phyloP scores from a whole-genome alignment of 1,140 invertebrate species.

The Macrotrachela quadricornifera region DNA sequence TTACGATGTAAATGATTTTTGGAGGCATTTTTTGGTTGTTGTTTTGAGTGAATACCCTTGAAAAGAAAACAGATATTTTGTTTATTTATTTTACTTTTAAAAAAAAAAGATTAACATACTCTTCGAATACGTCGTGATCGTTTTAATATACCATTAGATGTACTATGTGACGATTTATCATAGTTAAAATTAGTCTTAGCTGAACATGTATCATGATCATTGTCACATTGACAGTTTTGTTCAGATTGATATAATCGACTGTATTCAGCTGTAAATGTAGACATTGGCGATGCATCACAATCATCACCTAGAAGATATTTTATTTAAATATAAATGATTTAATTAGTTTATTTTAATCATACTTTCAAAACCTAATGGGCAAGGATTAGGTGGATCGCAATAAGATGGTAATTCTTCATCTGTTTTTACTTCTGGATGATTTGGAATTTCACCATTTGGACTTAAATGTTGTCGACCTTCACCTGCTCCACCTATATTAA shows the following conservation, averaged over 20 bases:
- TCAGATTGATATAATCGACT: constrained; percentile 73
- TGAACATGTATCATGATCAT: constrained; percentile 45
- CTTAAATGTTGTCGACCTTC: constrained; percentile 47
- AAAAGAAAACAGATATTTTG: no score
- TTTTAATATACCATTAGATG: no score
- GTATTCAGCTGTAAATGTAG: constrained; percentile 52
- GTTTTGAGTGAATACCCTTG: no score
- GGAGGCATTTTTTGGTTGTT: no score
- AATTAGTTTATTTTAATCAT: constrained; percentile 7
- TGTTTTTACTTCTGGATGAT: constrained; percentile 50
- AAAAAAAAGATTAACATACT: no score
- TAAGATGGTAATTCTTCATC: constrained; percentile 82
- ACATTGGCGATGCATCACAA: constrained; percentile 1
- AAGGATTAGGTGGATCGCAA: constrained; percentile 95
- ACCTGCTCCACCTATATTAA: constrained; percentile 51
- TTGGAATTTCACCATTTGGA: constrained; percentile 39
- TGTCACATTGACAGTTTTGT: constrained; percentile 90
- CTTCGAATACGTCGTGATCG: no score
- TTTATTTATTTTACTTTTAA: no score
- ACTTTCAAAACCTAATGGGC: constrained; percentile 46
- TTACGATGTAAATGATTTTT: no score
- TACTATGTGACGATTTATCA: no score
- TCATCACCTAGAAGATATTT: background rate
- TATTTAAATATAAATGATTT: background rate
- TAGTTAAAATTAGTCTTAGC: background rate